Evolutionary conservation across 1,140 invertebrate species (phyloP).

Genomic region (Subanguina moxae): DNA sequence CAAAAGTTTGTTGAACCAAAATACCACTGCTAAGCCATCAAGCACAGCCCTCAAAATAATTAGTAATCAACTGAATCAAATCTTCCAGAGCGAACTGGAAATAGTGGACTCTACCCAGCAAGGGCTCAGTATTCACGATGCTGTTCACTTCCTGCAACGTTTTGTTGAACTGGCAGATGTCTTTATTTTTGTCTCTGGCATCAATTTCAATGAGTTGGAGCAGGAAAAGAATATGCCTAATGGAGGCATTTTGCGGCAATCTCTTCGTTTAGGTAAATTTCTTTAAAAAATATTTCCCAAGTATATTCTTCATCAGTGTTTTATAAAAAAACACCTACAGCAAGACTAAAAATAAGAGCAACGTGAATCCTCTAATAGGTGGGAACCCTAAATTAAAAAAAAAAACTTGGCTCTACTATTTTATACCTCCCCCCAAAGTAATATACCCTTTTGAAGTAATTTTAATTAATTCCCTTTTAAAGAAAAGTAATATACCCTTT

Average conservation of each 20-base stretch:
- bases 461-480: too few relatives aligned
- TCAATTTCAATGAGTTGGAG: constrained; percentile 92
- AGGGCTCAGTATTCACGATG: constrained; percentile 94
- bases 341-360: too few relatives aligned
- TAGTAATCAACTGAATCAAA: constrained; percentile 10
- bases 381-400: too few relatives aligned
- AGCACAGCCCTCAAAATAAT: constrained; percentile 1
- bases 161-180: constrained; percentile 97
- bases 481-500: too few relatives aligned
- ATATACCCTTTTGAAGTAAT: too few relatives aligned
- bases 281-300: constrained; percentile 2
- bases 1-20: neutral
- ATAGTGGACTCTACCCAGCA: constrained; percentile 90
- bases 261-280: constrained; percentile 78
- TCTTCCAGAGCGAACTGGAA: constrained; percentile 85
- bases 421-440: too few relatives aligned
- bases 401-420: too few relatives aligned
- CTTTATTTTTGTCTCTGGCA: constrained; percentile 89
- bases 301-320: constrained; percentile 11
- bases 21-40: neutral
- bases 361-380: too few relatives aligned
- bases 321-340: too few relatives aligned
- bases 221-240: constrained; percentile 88
- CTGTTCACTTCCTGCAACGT: constrained; percentile 88
- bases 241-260: constrained; percentile 92